Percentiles rank a stretch among this genome's conserved stretches.
phyloP scores from a whole-genome alignment of 2,113 vertebrate genomes.

The Xenopus laevis region DNA sequence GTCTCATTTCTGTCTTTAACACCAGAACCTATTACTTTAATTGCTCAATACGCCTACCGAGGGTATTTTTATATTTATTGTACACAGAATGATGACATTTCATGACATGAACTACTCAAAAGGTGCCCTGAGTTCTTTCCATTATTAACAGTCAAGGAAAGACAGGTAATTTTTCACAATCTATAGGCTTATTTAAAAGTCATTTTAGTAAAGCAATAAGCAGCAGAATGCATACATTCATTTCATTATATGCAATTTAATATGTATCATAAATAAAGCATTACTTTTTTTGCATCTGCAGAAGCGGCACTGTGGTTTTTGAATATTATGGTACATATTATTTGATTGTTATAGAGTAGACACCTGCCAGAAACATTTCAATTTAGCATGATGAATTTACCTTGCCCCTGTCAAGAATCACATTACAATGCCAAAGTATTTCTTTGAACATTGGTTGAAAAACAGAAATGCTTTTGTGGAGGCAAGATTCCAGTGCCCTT shows the following conservation, averaged over 20 bases:
- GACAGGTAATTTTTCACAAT: background rate
- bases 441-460: slow-evolving; percentile 70
- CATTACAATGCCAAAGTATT: slow-evolving; percentile 74
- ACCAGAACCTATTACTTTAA: background rate
- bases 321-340: slow-evolving; percentile 72
- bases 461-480: slow-evolving; percentile 62
- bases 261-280: slow-evolving; percentile 59
- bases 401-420: slow-evolving; percentile 83
- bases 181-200: background rate
- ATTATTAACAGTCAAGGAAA: background rate
- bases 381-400: slow-evolving; percentile 86
- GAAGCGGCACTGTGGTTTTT: slow-evolving; percentile 53
- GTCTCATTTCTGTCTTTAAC: background rate
- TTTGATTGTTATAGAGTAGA: slow-evolving; percentile 84
- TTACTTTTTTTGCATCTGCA: slow-evolving; percentile 40
- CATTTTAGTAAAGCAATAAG: background rate
- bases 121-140: background rate
- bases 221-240: slow-evolving; percentile 30
- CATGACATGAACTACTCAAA: background rate
- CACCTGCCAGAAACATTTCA: slow-evolving; percentile 92
- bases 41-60: background rate
- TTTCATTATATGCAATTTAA: background rate
- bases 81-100: background rate
- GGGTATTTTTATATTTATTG: background rate
- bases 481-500: slow-evolving; percentile 58